Conservation (phyloP, 2,113 vertebrate genomes). For the Apteryx mantelli region DNA sequence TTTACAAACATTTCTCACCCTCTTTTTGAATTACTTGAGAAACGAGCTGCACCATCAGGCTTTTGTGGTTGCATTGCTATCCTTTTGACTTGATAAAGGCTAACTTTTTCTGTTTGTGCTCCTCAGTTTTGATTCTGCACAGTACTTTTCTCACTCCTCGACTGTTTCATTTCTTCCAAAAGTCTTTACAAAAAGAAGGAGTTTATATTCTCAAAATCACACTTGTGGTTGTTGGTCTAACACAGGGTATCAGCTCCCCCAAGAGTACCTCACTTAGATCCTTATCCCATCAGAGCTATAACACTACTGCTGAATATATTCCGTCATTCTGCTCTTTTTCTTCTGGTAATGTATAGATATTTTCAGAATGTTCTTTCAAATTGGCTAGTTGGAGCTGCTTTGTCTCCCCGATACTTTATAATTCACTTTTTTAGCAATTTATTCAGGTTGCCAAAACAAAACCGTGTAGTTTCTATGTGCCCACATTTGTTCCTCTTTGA, state of each 20-base stretch:
- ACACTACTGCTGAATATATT: background rate
- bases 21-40: background rate
- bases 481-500: background rate
- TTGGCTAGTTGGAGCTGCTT: background rate
- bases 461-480: background rate
- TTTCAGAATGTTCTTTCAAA: slow-evolving; percentile 10
- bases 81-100: background rate
- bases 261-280: background rate
- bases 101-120: background rate
- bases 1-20: background rate
- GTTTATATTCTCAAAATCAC: background rate
- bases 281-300: background rate
- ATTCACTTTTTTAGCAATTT: background rate
- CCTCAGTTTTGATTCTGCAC: background rate
- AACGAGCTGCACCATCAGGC: background rate
- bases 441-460: background rate
- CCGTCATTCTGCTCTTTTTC: background rate
- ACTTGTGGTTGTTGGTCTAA: background rate
- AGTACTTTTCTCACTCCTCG: background rate
- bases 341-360: background rate
- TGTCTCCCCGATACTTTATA: background rate
- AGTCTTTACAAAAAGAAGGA: background rate
- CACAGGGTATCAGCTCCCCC: background rate
- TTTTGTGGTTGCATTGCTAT: background rate
- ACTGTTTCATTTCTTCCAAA: background rate